phyloP scores from a whole-genome alignment of 53 echinoderm and acorn worm genomes.

The Echinarachnius parma region DNA sequence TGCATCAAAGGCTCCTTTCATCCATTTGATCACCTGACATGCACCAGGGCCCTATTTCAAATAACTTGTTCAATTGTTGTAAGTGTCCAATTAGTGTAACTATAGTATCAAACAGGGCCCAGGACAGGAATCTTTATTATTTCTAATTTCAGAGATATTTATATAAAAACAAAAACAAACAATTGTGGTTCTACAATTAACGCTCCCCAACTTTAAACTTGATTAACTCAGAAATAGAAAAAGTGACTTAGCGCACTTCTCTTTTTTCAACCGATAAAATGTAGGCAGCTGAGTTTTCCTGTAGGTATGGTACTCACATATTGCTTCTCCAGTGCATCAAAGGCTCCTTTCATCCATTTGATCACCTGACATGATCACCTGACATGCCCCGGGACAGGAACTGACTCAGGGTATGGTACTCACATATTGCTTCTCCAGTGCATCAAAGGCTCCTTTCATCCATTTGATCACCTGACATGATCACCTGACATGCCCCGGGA shows the following conservation, averaged over 20 bases:
- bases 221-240: too few species aligned
- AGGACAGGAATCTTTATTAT: too few species aligned
- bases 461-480: conserved; percentile 80
- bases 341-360: conserved; percentile 88
- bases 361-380: conserved; percentile 89
- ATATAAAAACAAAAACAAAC: too few species aligned
- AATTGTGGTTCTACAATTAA: too few species aligned
- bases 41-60: conserved; percentile 92
- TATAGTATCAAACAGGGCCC: too few species aligned
- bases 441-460: conserved; percentile 89
- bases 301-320: conserved; percentile 65
- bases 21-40: conserved; percentile 87
- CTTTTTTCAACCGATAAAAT: background rate
- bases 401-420: conserved; percentile 25
- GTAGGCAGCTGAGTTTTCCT: background rate
- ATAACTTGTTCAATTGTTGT: too few species aligned
- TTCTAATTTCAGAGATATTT: too few species aligned
- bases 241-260: too few species aligned
- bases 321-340: conserved; percentile 90
- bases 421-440: conserved; percentile 88
- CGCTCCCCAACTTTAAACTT: too few species aligned
- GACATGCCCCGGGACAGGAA: conserved; percentile 59
- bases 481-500: background rate
- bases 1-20: conserved; percentile 91
- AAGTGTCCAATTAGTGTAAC: too few species aligned